Evolutionary conservation across 2,113 vertebrate species (phyloP).

Genomic region (Elaphurus davidianus): DNA sequence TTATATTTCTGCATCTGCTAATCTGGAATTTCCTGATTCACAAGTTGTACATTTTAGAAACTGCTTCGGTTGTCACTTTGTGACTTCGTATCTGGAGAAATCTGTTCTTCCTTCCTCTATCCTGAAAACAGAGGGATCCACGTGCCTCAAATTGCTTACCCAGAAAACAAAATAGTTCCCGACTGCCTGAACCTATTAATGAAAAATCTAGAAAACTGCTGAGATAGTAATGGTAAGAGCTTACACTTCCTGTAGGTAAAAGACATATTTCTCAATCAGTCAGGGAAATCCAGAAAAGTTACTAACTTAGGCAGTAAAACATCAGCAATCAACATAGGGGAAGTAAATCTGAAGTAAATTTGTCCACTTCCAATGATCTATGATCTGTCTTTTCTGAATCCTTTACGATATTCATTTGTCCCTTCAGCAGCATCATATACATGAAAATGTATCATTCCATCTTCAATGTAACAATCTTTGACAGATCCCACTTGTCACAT

Average conservation of each 20-base stretch:
- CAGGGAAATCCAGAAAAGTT: not conserved
- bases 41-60: not conserved
- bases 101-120: not conserved
- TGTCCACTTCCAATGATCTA: not conserved
- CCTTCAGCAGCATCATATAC: not conserved
- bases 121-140: not conserved
- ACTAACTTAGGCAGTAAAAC: not conserved
- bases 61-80: not conserved
- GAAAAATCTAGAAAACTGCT: not conserved
- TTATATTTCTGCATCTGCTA: not conserved
- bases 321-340: not conserved
- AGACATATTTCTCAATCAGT: not conserved
- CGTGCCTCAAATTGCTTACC: not conserved
- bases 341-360: not conserved
- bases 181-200: not conserved
- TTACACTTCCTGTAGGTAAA: not conserved
- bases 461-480: not conserved
- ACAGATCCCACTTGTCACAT: not conserved
- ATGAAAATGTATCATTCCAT: not conserved
- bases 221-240: not conserved
- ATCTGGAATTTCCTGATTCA: not conserved
- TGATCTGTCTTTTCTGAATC: not conserved
- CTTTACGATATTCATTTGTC: not conserved
- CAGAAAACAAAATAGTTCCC: conserved; percentile 46
- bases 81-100: not conserved